Percentiles rank a stretch among this genome's conserved stretches.
phyloP scores from a whole-genome alignment of 2,888 invertebrate genomes.

The Drosophila pseudotalamancana region DNA sequence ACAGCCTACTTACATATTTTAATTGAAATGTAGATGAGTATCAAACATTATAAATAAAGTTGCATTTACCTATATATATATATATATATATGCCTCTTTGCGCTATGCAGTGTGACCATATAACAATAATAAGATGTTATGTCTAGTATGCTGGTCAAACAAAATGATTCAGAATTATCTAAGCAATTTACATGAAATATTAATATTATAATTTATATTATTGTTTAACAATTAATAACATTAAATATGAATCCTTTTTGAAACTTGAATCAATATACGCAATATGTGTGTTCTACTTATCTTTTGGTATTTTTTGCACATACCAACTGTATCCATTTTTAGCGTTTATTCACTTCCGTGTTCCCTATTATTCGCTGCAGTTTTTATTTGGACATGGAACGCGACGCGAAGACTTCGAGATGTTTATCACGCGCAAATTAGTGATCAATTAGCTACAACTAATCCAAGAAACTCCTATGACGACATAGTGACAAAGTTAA shows the following conservation, averaged over 20 bases:
- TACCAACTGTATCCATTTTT: constrained; percentile 18
- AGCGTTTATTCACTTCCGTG: constrained; percentile 56
- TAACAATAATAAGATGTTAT: neutral
- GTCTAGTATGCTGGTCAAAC: constrained; percentile 7
- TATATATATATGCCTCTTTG: constrained; percentile 16
- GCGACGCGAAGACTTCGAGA: constrained; percentile 59
- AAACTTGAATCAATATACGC: no score
- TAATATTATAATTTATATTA: neutral
- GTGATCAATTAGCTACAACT: constrained; percentile 38
- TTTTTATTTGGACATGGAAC: constrained; percentile 67
- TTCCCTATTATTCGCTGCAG: constrained; percentile 55
- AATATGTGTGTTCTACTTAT: no score
- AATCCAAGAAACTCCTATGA: constrained; percentile 37
- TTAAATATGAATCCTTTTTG: neutral
- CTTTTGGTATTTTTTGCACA: constrained; percentile 17
- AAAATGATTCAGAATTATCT: neutral
- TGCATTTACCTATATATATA: no score
- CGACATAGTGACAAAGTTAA: constrained; percentile 46
- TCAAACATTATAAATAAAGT: constrained; percentile 14
- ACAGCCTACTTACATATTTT: constrained; percentile 26
- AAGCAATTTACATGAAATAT: neutral
- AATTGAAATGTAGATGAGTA: neutral
- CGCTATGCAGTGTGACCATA: constrained; percentile 24
- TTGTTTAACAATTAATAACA: neutral
- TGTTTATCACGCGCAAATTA: constrained; percentile 48